A percentile compares a stretch with the other conserved stretches of the same genome.
phyloP scores from a whole-genome alignment of 2,113 vertebrate species.

The Pipra filicauda region DNA sequence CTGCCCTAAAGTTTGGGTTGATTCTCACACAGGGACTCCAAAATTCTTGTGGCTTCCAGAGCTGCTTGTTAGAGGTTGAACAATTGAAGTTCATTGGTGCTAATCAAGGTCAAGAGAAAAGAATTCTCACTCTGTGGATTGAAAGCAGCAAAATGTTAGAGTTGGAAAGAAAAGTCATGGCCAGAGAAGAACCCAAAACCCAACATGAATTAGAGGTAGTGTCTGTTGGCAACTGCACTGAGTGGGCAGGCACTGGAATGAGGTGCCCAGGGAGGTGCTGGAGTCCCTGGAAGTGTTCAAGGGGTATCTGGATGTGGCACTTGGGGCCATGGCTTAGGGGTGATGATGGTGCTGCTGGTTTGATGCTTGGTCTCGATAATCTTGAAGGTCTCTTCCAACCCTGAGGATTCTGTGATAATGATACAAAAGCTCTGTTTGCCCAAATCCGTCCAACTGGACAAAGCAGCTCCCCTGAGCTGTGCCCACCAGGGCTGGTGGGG shows the following conservation, averaged over 20 bases:
- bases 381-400: not conserved
- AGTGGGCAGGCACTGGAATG: not conserved
- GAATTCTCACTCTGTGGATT: not conserved
- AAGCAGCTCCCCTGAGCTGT: not conserved
- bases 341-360: not conserved
- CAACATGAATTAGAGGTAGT: rapidly evolving
- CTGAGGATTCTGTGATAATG: not conserved
- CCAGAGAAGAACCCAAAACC: rapidly evolving
- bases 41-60: not conserved
- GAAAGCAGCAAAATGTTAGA: not conserved
- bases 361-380: not conserved
- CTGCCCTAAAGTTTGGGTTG: not conserved
- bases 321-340: not conserved
- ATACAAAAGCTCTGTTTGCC: not conserved
- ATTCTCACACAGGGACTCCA: not conserved
- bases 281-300: not conserved
- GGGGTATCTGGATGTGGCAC: not conserved
- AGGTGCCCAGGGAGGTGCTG: not conserved
- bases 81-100: not conserved
- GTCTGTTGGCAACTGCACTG: not conserved
- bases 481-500: not conserved
- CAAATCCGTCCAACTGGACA: rapidly evolving
- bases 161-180: not conserved
- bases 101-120: not conserved
- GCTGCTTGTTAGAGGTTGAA: not conserved